A percentile compares a stretch with the other conserved stretches of the same genome.
phyloP scores from a whole-genome alignment of 2,113 vertebrate species.

The Forbesichthys papilliferus region DNA sequence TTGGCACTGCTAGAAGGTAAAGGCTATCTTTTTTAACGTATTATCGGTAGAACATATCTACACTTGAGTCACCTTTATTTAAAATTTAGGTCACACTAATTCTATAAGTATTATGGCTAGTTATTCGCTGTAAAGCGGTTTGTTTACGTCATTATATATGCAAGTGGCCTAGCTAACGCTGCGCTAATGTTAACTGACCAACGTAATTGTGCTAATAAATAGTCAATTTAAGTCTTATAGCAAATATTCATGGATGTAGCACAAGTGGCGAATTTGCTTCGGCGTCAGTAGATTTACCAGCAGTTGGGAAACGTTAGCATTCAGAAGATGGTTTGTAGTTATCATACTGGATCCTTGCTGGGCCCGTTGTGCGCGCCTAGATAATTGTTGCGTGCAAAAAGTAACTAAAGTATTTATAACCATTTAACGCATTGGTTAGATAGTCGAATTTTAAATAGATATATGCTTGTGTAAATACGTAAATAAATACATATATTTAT shows the following conservation, averaged over 20 bases:
- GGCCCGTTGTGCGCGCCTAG: neutral
- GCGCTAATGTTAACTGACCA: constrained; percentile 13
- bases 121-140: constrained; percentile 16
- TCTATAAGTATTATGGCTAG: neutral
- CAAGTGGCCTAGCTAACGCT: constrained; percentile 32
- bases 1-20: constrained; percentile 69
- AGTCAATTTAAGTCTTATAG: no score
- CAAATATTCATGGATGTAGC: neutral
- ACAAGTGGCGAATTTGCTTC: neutral
- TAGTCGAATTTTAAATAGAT: no score
- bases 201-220: neutral
- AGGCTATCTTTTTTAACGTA: neutral
- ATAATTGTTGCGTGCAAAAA: no score
- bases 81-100: accelerated
- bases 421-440: no score
- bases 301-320: neutral
- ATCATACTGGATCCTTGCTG: constrained; percentile 8
- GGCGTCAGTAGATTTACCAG: neutral
- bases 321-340: constrained; percentile 1
- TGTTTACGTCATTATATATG: constrained; percentile 44
- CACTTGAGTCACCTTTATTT: accelerated
- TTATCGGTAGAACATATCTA: accelerated
- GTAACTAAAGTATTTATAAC: no score
- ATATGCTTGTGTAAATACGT: no score
- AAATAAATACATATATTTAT: no score